These are phyloP conservation scores for Ophion slaviceki DNA, from an alignment of 2,888 invertebrate species.

Conservation along the genomic window DNA sequence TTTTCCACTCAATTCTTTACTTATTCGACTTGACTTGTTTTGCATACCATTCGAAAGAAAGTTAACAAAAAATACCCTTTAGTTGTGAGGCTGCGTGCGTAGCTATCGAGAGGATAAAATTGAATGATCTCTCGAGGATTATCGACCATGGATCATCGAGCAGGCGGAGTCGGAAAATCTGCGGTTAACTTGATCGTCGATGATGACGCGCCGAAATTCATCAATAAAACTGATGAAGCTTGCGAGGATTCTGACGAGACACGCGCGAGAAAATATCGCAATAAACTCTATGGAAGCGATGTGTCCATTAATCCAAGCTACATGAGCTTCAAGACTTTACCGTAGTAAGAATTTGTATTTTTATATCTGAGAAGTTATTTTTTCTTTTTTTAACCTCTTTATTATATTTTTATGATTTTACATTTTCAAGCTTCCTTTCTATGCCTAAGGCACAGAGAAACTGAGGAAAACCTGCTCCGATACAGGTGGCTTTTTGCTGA, in stretches of 20 bases:
- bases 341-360: slow-evolving; percentile 86
- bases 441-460: too few species aligned
- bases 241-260: slow-evolving; percentile 31
- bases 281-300: slow-evolving; percentile 85
- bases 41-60: too few species aligned
- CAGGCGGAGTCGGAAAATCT: slow-evolving; percentile 9
- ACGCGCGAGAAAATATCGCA: slow-evolving; percentile 66
- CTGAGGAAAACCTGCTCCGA: too few species aligned
- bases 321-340: slow-evolving; percentile 84
- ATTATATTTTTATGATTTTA: neutral
- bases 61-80: neutral
- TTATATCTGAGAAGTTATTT: neutral
- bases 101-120: neutral
- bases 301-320: slow-evolving; percentile 88
- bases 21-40: too few species aligned
- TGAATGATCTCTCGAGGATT: neutral
- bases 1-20: neutral
- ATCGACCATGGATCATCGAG: slow-evolving; percentile 38
- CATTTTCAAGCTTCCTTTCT: neutral
- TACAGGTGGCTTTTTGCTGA: too few species aligned
- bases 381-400: neutral
- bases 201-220: neutral
- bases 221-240: slow-evolving; percentile 5
- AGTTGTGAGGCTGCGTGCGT: slow-evolving; percentile 6
- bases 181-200: neutral